These are phyloP conservation scores for Psittacula derbiana DNA, from an alignment of 2,797 vertebrate genomes.

Conservation along the genomic window DNA sequence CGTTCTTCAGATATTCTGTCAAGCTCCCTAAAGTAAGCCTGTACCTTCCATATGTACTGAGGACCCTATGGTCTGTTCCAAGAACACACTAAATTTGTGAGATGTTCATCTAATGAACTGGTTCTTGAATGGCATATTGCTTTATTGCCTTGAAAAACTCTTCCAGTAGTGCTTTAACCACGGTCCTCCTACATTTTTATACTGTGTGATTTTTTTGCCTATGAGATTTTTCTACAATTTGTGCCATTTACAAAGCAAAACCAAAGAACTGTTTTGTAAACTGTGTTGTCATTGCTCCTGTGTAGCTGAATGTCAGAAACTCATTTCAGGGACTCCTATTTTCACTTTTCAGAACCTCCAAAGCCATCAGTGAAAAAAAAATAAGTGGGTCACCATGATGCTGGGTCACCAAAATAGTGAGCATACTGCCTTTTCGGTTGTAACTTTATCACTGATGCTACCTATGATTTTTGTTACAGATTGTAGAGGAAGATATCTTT, in stretches of 20 bases:
- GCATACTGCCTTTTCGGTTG: not conserved
- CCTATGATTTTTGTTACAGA: not conserved
- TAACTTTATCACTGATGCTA: not conserved
- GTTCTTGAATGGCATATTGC: not conserved
- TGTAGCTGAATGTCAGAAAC: not conserved
- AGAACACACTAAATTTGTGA: not conserved
- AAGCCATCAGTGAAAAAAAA: not conserved
- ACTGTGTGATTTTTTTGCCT: not conserved
- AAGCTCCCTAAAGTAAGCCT: not conserved
- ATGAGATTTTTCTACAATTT: not conserved
- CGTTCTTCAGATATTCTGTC: not conserved
- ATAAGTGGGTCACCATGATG: not conserved
- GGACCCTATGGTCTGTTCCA: not conserved
- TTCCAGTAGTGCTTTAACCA: not conserved
- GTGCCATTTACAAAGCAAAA: not conserved
- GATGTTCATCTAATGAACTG: not conserved
- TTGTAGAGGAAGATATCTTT: not conserved
- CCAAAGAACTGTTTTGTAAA: fast-evolving
- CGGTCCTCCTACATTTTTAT: not conserved
- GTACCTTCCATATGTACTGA: not conserved
- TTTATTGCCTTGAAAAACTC: not conserved
- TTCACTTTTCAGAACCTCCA: not conserved
- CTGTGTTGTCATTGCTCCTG: not conserved
- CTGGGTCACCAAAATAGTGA: not conserved
- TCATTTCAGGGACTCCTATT: not conserved